Evolutionary conservation across 2,113 vertebrate genomes (phyloP).

Genomic region (Petrocephalus microphthalmus): DNA sequence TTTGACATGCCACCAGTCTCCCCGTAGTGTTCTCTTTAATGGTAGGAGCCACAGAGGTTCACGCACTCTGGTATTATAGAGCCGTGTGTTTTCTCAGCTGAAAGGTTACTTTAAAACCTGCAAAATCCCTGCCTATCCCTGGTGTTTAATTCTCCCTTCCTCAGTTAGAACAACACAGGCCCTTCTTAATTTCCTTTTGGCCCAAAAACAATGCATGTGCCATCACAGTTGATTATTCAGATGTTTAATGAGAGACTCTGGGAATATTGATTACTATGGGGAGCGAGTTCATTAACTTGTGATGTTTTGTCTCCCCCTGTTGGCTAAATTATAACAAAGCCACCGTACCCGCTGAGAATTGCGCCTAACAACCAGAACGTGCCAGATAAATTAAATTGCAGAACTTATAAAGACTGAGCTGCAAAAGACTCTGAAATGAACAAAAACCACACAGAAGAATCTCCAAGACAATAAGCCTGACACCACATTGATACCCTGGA

Average conservation of each 20-base stretch:
- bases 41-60: background rate
- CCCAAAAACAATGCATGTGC: constrained; percentile 5
- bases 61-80: background rate
- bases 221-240: constrained; percentile 9
- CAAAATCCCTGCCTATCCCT: background rate
- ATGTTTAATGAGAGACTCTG: constrained; percentile 18
- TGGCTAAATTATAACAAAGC: constrained; percentile 17
- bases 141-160: constrained; percentile 7
- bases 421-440: background rate
- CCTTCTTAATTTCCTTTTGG: constrained; percentile 22
- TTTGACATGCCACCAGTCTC: background rate
- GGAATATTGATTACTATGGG: background rate
- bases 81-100: background rate
- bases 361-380: background rate
- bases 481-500: background rate
- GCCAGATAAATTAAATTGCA: constrained; percentile 15
- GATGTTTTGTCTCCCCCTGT: constrained; percentile 26
- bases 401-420: constrained; percentile 7
- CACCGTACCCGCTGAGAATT: background rate
- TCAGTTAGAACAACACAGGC: constrained; percentile 14
- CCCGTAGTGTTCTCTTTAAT: background rate
- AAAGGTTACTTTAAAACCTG: constrained; percentile 14
- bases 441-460: constrained; percentile 1
- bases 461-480: background rate
- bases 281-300: constrained; percentile 14